A percentile compares a stretch with the other conserved stretches of the same genome.
phyloP scores from a whole-genome alignment of 2,888 invertebrate genomes.

The Cosmia trapezina region DNA sequence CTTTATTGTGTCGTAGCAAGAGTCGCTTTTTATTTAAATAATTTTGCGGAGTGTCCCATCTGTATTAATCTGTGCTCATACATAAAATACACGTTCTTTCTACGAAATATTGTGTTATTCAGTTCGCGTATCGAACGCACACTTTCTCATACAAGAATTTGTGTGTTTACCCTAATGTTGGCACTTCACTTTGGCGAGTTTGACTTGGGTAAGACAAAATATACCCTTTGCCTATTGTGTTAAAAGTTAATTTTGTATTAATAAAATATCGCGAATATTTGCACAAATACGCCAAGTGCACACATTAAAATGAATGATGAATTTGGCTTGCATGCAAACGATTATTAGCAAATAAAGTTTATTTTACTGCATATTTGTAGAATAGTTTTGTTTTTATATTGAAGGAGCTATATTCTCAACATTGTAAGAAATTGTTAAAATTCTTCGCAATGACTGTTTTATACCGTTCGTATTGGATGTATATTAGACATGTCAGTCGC shows the following conservation, averaged over 20 bases:
- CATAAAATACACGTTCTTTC: not conserved
- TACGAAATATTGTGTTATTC: not conserved
- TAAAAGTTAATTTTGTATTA: not conserved
- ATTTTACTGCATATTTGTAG: not conserved
- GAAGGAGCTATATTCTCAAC: conserved; percentile 23
- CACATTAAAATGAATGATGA: not conserved
- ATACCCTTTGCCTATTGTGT: not conserved
- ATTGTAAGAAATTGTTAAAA: conserved; percentile 31
- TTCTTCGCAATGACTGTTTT: conserved; percentile 52
- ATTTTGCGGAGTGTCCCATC: too few relatives aligned
- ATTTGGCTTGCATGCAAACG: not conserved
- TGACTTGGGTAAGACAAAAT: not conserved
- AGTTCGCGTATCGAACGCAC: not conserved
- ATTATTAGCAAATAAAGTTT: not conserved
- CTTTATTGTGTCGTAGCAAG: too few relatives aligned
- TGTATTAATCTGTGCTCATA: too few relatives aligned
- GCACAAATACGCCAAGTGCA: not conserved
- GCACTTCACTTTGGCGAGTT: not conserved
- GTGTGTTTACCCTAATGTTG: too few relatives aligned
- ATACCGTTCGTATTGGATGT: conserved; percentile 55
- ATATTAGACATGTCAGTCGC: conserved; percentile 46
- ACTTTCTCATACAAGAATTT: not conserved
- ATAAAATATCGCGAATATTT: not conserved
- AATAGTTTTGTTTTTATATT: conserved; percentile 13
- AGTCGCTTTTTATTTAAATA: too few relatives aligned